Evolutionary conservation across 1,140 invertebrate species (phyloP), one percentile per base, ranked within the genome.

Genomic region (Physella acuta): DNA sequence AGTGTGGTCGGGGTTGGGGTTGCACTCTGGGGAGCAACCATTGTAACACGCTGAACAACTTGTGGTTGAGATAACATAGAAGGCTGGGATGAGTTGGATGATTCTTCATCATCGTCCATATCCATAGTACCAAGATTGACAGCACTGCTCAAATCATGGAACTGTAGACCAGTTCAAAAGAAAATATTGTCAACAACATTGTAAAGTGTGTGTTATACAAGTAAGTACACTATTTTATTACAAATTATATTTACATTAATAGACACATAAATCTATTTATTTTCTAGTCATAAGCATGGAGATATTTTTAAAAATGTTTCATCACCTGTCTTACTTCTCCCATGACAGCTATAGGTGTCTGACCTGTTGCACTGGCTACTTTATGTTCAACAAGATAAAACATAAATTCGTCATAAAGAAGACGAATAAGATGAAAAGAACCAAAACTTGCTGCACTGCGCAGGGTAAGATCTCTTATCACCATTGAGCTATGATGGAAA

Each of bases 361-460:
- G 91, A 51, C 91, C 91, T 49, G 91, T 92, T 33, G 93, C 93
- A 79, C 92, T 89, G 28, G 97, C 97, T 31, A 99, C 94, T 85
- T 94, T 92, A 84, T 97, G 93, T 86, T 99, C 97, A 75, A 99
- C 94, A 73, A 99, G 88, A 85, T 97, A 99, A 87, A 97, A 97
- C 92, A 99, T 97, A 83, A 99, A 99, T 85, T 99, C 98, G 85
- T 99, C 97, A 85, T 97, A 99, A 28, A 99, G 88, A 73, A 99
- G 87, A 55, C 97, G 91, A 78, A 99, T 97, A 56, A 99, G 88
- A 88, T 99, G 98, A 87, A 99, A 99, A 67, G 95, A 98, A 44
- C 97, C 98, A 87, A 99, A 99, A 84, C 94, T 97, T 16, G 95
- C 94, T 30, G 97, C 97, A 73, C 94, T 97, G 79, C 97, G 88